A percentile compares a stretch with the other conserved stretches of the same genome.
These are phyloP conservation scores for Botrylloides violaceus DNA, from an alignment of 23 tunicate species.

Conservation along the genomic window DNA sequence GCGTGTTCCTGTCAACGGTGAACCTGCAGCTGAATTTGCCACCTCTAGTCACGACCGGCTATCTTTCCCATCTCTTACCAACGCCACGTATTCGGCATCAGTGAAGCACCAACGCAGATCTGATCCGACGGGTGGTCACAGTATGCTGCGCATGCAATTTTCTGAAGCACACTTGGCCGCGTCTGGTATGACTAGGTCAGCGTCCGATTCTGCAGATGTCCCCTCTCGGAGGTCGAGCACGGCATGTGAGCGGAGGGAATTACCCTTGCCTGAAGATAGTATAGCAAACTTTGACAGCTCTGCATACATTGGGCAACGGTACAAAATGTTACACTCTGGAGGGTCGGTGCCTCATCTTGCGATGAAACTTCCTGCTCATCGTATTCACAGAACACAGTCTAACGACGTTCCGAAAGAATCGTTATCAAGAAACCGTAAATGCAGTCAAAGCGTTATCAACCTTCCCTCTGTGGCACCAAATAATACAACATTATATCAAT, in stretches of 20 bases:
- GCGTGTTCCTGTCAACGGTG: slow-evolving; percentile 6
- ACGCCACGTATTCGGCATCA: background rate
- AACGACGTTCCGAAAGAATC: background rate
- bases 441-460: slow-evolving; percentile 13
- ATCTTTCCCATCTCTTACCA: background rate
- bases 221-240: slow-evolving; percentile 10
- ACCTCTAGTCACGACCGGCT: background rate
- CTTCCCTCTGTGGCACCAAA: background rate
- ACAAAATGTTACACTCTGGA: background rate
- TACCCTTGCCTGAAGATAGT: slow-evolving; percentile 12
- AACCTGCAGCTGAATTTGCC: background rate
- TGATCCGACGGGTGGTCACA: slow-evolving; percentile 6
- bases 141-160: background rate
- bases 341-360: slow-evolving; percentile 7
- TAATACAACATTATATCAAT: background rate
- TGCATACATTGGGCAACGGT: background rate
- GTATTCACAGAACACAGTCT: slow-evolving; percentile 5
- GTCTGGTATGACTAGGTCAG: background rate
- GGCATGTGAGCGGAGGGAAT: slow-evolving; percentile 3
- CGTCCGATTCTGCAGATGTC: slow-evolving; percentile 12
- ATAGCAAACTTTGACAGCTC: slow-evolving; percentile 15
- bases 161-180: background rate
- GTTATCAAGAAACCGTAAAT: background rate
- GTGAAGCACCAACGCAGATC: slow-evolving; percentile 6
- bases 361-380: background rate